A percentile compares a stretch with the other conserved stretches of the same genome.
Conservation (phyloP, 92 coral and sea anemone species). For the Pocillopora grandis region DNA sequence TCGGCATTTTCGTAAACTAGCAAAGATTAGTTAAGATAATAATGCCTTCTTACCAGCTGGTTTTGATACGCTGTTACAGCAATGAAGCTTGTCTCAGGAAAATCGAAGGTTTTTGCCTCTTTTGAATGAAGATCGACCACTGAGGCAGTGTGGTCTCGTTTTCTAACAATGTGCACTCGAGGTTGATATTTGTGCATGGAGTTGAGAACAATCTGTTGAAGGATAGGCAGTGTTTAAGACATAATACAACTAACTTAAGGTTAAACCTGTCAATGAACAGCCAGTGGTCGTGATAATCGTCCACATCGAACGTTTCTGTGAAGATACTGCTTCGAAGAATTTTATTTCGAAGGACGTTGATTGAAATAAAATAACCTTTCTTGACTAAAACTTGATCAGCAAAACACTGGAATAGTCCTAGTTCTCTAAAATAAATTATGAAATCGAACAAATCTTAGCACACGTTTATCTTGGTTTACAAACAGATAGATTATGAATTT, state of each 20-base stretch:
- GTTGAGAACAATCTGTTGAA: conserved; percentile 80
- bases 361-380: too few relatives aligned
- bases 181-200: conserved; percentile 98
- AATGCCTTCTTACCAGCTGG: conserved; percentile 78
- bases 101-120: conserved; percentile 82
- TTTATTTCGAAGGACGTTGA: too few relatives aligned
- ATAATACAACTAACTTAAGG: neutral
- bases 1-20: too few relatives aligned
- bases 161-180: conserved; percentile 86
- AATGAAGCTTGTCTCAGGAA: conserved; percentile 84
- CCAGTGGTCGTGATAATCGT: too few relatives aligned
- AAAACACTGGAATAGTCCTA: neutral
- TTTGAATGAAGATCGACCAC: conserved; percentile 93
- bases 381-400: too few relatives aligned
- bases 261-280: neutral
- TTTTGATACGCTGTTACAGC: conserved; percentile 98
- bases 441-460: neutral
- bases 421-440: neutral
- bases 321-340: too few relatives aligned
- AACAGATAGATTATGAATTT: neutral
- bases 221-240: neutral
- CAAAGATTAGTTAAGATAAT: too few relatives aligned
- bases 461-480: neutral
- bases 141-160: conserved; percentile 87
- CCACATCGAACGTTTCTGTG: too few relatives aligned